Evolutionary conservation across 2,888 invertebrate species (phyloP).

Genomic region (Ectemnius cavifrons): DNA sequence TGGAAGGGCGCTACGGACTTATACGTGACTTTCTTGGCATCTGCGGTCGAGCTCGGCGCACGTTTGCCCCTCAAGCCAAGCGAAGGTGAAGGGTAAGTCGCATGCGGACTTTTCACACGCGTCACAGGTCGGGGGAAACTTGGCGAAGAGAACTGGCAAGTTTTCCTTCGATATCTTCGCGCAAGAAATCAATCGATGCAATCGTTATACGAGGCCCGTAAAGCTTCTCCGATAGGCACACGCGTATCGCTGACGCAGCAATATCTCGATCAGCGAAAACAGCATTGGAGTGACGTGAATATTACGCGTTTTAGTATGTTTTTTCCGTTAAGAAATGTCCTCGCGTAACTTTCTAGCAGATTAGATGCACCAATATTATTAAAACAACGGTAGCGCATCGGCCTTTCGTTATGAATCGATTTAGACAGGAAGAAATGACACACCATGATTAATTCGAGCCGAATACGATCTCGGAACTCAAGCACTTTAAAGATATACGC

Average conservation of each 20-base stretch:
- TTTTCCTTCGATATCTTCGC: conserved; percentile 1
- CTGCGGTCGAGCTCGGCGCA: conserved; percentile 91
- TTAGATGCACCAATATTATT: not conserved
- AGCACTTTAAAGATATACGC: conserved; percentile 3
- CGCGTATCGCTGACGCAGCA: conserved; percentile 49
- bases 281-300: conserved; percentile 58
- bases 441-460: not conserved
- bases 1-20: conserved; percentile 88
- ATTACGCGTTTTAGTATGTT: conserved; percentile 45
- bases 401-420: too few species aligned
- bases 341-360: conserved; percentile 16
- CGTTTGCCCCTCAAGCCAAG: conserved; percentile 89
- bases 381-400: too few species aligned
- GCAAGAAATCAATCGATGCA: conserved; percentile 24
- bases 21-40: conserved; percentile 90
- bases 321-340: conserved; percentile 40
- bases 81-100: conserved; percentile 89
- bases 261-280: conserved; percentile 60
- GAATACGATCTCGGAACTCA: not conserved
- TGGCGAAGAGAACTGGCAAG: not conserved
- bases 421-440: too few species aligned
- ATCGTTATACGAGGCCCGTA: not conserved
- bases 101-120: not conserved
- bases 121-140: not conserved
- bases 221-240: conserved; percentile 25